These are phyloP conservation scores for Lophura swinhoii DNA, from an alignment of 2,797 vertebrate genomes.

Conservation along the genomic window DNA sequence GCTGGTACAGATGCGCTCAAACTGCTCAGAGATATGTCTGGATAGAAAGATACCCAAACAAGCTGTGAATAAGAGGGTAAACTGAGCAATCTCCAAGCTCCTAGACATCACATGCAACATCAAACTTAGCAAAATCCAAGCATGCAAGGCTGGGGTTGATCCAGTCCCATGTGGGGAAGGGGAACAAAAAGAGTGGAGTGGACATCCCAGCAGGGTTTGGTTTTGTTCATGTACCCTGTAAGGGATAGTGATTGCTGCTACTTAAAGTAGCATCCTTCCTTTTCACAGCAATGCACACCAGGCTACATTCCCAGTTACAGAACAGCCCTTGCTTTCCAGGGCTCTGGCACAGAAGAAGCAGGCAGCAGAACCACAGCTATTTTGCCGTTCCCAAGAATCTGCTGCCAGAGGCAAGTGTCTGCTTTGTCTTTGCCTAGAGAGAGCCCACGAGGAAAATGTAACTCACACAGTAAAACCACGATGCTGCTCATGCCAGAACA, in stretches of 20 bases:
- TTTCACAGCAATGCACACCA: background rate
- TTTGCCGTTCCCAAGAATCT: background rate
- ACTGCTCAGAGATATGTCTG: background rate
- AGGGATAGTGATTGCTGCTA: background rate
- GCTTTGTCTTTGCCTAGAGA: background rate
- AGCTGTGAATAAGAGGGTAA: background rate
- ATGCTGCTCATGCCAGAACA: accelerated
- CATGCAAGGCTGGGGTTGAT: background rate
- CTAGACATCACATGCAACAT: background rate
- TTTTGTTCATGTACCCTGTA: background rate
- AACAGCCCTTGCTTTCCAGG: background rate
- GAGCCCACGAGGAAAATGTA: slow-evolving; percentile 10
- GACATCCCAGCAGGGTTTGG: background rate
- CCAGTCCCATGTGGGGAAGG: background rate
- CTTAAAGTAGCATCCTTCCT: background rate
- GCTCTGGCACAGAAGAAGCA: background rate
- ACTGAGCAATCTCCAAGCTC: background rate
- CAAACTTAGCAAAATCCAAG: accelerated
- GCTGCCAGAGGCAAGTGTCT: slow-evolving; percentile 27
- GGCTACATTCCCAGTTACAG: background rate
- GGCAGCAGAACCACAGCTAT: background rate
- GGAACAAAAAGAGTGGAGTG: background rate
- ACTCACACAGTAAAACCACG: background rate
- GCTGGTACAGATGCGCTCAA: background rate
- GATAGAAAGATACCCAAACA: background rate